phyloP scores from a whole-genome alignment of 2,113 vertebrate genomes.

The Cricetomys ansorgei region DNA sequence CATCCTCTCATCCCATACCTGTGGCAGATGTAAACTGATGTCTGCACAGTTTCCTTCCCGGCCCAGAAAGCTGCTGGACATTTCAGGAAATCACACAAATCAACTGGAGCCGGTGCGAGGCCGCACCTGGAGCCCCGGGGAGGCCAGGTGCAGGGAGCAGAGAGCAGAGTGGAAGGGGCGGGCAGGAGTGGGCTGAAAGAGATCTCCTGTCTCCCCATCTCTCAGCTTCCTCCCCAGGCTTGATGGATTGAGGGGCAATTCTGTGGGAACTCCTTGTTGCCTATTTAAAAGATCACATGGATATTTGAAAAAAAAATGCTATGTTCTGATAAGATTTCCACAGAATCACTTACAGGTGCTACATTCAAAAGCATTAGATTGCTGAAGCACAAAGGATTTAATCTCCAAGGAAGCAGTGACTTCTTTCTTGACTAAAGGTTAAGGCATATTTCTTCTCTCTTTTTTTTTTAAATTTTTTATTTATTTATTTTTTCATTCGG shows the following conservation, averaged over 20 bases:
- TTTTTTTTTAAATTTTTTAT: constrained; percentile 13
- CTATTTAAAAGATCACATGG: background rate
- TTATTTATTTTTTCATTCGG: constrained; percentile 49
- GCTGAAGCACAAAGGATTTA: constrained; percentile 48
- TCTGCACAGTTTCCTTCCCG: background rate
- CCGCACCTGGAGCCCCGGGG: background rate
- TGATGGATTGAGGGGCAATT: background rate
- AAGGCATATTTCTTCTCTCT: constrained; percentile 57
- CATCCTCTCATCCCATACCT: background rate
- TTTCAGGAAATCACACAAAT: constrained; percentile 38
- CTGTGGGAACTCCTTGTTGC: background rate
- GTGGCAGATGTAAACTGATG: background rate
- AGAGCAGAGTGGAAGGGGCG: background rate
- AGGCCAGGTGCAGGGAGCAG: background rate
- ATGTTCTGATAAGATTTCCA: constrained; percentile 7
- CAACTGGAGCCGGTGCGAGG: background rate
- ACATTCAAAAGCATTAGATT: background rate
- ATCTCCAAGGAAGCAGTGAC: constrained; percentile 39
- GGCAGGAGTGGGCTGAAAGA: background rate
- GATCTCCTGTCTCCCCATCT: background rate
- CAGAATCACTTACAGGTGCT: background rate
- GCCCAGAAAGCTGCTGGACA: background rate
- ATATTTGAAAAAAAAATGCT: background rate
- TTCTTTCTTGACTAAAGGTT: constrained; percentile 64
- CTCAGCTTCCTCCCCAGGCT: background rate